phyloP scores from a whole-genome alignment of 2,113 vertebrate species.

The Xiphophorus maculatus region DNA sequence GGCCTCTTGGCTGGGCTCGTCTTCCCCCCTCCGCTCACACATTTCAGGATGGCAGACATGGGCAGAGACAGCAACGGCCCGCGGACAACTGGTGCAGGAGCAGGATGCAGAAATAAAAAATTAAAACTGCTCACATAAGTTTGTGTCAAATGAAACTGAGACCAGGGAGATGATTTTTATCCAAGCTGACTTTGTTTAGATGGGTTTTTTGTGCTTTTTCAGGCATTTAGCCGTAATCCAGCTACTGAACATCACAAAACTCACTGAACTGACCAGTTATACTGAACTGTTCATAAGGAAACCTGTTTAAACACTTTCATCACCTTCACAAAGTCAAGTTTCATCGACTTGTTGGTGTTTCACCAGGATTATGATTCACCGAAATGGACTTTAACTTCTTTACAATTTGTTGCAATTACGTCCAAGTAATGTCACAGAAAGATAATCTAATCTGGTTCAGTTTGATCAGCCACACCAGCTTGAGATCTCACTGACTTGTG shows the following conservation, averaged over 20 bases:
- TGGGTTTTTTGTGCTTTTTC: slow-evolving; percentile 35
- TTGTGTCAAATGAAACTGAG: slow-evolving; percentile 59
- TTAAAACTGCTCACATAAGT: slow-evolving; percentile 64
- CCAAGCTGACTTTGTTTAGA: slow-evolving; percentile 40
- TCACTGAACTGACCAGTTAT: too few species aligned
- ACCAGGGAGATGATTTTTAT: slow-evolving; percentile 52
- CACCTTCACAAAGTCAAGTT: too few species aligned
- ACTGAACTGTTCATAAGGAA: too few species aligned
- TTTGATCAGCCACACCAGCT: too few species aligned
- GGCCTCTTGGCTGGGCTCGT: slow-evolving; percentile 61
- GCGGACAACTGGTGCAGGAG: slow-evolving; percentile 63
- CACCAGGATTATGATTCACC: not conserved
- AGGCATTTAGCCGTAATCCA: slow-evolving; percentile 25
- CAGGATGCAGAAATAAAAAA: slow-evolving; percentile 36
- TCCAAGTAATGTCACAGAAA: too few species aligned
- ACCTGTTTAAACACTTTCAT: too few species aligned
- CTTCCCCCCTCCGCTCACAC: slow-evolving; percentile 20
- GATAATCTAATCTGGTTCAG: too few species aligned
- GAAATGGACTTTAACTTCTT: too few species aligned
- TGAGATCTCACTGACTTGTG: too few species aligned
- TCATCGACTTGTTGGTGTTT: too few species aligned
- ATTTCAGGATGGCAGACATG: slow-evolving; percentile 60
- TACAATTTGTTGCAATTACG: too few species aligned
- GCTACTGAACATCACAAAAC: too few species aligned
- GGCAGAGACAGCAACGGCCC: slow-evolving; percentile 69